Conservation (phyloP, 2,888 invertebrate genomes). For the Ellobium chinense region DNA sequence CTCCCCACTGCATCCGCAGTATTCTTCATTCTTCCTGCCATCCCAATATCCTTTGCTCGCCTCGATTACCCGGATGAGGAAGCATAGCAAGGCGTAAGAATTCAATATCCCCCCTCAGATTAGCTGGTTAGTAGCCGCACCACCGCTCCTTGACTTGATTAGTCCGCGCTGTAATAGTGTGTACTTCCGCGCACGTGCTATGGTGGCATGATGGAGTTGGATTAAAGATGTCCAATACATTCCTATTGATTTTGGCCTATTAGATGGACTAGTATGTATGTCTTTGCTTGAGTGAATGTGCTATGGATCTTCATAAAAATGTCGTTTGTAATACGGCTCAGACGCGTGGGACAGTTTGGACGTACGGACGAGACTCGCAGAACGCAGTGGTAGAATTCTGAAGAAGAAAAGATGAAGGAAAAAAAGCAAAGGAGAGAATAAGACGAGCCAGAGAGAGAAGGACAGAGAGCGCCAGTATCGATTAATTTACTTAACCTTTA, state of each 20-base stretch:
- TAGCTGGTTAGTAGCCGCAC: not conserved
- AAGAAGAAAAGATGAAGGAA: not conserved
- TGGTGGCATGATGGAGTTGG: not conserved
- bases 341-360: not conserved
- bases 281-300: not conserved
- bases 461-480: not conserved
- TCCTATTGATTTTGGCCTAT: not conserved
- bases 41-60: not conserved
- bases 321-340: not conserved
- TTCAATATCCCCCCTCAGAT: not conserved
- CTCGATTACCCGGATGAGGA: not conserved
- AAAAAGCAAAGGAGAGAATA: not conserved
- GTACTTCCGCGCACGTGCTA: not conserved
- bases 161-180: not conserved
- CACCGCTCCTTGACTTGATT: conserved; percentile 4
- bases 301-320: not conserved
- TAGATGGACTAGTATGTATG: not conserved
- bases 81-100: not conserved
- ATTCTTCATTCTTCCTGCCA: not conserved
- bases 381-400: not conserved
- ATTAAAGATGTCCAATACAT: conserved; percentile 6
- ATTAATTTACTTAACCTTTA: too few relatives aligned
- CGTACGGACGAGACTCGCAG: not conserved
- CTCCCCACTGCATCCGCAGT: too few relatives aligned
- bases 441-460: not conserved